Evolutionary conservation across 2,113 vertebrate species (phyloP).

Genomic region (Leptodactylus fuscus): DNA sequence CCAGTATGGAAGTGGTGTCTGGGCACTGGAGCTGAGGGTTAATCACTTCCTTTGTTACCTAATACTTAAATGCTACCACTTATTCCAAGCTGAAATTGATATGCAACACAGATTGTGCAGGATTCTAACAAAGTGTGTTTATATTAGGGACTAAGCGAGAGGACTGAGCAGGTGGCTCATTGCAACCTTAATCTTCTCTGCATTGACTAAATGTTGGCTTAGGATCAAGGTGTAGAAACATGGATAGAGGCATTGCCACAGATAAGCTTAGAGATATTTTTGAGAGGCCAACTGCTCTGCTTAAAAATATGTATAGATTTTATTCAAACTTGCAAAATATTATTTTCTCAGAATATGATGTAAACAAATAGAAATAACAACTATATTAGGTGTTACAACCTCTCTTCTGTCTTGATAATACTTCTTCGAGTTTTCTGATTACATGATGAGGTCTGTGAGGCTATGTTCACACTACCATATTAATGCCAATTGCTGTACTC

Average conservation of each 20-base stretch:
- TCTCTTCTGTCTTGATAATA: conserved; percentile 27
- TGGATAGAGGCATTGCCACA: conserved; percentile 26
- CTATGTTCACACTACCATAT: no score
- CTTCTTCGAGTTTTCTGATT: no score
- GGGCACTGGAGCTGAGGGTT: conserved; percentile 40
- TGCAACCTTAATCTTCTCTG: conserved; percentile 39
- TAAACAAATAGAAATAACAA: conserved; percentile 11
- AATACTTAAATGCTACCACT: conserved; percentile 61
- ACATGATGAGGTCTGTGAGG: no score
- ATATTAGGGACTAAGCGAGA: conserved; percentile 52
- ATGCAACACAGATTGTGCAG: conserved; percentile 39
- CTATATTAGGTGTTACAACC: background rate
- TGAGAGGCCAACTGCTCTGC: background rate
- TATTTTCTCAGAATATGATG: background rate
- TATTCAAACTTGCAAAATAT: conserved; percentile 3
- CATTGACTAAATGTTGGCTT: conserved; percentile 36
- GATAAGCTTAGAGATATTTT: background rate
- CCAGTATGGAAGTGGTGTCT: conserved; percentile 34
- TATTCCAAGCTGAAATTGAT: conserved; percentile 55
- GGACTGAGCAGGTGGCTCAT: conserved; percentile 54
- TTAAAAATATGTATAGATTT: background rate
- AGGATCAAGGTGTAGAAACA: conserved; percentile 28
- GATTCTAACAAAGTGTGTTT: conserved; percentile 53
- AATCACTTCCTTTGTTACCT: conserved; percentile 55
- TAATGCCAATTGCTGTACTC: no score